Evolutionary conservation across 2,797 vertebrate species (phyloP).

Genomic region (Acestrorhynchus altus): DNA sequence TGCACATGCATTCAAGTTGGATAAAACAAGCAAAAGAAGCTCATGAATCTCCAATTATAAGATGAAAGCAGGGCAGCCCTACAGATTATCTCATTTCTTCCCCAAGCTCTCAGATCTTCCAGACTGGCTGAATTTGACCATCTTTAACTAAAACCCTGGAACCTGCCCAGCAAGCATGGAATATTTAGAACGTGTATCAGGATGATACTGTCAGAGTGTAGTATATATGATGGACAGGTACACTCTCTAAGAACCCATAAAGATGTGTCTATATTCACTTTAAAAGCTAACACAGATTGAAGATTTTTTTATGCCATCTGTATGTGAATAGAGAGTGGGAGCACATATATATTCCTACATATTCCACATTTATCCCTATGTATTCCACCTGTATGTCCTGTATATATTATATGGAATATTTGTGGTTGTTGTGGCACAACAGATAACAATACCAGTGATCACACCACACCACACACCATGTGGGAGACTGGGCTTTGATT

Average conservation of each 20-base stretch:
- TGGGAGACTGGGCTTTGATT: no score
- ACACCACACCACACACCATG: no score
- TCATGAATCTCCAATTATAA: conserved; percentile 47
- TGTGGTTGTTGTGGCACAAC: no score
- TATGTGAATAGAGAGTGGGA: no score
- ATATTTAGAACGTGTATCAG: not conserved
- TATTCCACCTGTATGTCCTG: no score
- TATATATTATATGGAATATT: no score
- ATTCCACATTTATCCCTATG: no score
- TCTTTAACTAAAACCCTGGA: not conserved
- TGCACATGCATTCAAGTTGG: not conserved
- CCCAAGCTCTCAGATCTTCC: conserved; percentile 33
- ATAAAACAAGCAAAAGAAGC: conserved; percentile 34
- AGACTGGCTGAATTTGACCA: not conserved
- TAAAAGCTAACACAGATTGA: not conserved
- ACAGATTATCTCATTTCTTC: conserved; percentile 40
- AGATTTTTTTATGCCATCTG: no score
- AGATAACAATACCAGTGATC: no score
- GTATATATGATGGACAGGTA: not conserved
- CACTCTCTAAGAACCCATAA: not conserved
- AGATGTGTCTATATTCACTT: not conserved
- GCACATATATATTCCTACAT: no score
- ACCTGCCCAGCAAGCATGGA: not conserved
- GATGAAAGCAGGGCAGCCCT: conserved; percentile 36
- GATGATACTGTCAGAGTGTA: no score